Base-by-base conservation (phyloP, 2,113 vertebrate species). In the Colinus virginianus region DNA sequence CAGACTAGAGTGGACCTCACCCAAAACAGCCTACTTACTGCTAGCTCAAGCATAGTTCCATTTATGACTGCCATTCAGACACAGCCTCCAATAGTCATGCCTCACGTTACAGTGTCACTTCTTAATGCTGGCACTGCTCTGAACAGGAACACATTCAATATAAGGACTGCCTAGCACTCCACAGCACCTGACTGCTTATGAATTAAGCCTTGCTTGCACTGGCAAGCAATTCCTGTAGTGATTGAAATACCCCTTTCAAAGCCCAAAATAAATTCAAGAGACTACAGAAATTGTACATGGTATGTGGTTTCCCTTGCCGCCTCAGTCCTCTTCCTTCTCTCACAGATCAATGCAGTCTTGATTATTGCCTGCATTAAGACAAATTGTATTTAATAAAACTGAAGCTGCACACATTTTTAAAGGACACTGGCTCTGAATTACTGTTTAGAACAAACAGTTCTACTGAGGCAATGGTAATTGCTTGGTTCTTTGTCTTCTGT, bases 401-500 rank as follows among this genome's bases (percentile, higher is more conserved):
- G 34, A 79, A 91, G 68, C 23, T 68, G 25, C 20, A 64, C 13
- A 55, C 14, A 20, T 79, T 85, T 92, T 89, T 89, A 85, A 81
- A 95, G 75, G 76, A 93, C 48, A 17, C 20, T 87, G 59, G 2
- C 38, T 95, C 75, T 91, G 42, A 81, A 40, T 87, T 45, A 46
- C 22, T 77, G 25, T 79, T 38, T 84, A 71, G 76, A 85, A 70
- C 56, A 94, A 85, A 42, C 13, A 79, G 55, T 71, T 64, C 48
- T 75, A 32, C 7, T 3, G 30, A 85, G 68, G 51, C 63, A 71
- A 14, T 68, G 76, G 56, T 67, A 79, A 77, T 28, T 78, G 45
- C 56, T 74, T 56, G 25, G 7, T 43, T 83, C 9, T 74, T 74
- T 72, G 32, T 68, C 79, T 94, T 77, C 58, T 68, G 5, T 0